These are phyloP conservation scores for Phylloscopus whistleri DNA, from an alignment of 2,113 vertebrate species.

Conservation along the genomic window DNA sequence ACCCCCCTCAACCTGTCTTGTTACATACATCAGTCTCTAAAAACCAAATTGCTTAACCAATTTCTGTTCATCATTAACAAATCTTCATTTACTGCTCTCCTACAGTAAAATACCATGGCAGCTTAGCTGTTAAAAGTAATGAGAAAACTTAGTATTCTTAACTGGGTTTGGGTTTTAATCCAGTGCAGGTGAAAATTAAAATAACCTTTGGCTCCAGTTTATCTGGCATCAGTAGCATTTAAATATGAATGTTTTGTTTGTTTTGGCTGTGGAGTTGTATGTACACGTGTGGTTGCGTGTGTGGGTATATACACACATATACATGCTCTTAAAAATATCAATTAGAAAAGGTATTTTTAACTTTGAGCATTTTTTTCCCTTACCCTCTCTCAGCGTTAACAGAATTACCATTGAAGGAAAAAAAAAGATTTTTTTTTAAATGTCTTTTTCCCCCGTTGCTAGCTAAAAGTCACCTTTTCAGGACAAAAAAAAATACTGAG, in stretches of 20 bases:
- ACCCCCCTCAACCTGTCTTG: slow-evolving; percentile 20
- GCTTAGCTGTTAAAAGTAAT: neutral
- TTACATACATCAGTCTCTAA: slow-evolving; percentile 68
- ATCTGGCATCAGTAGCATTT: slow-evolving; percentile 4
- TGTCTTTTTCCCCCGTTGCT: neutral
- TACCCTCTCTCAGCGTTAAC: neutral
- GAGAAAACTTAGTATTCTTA: neutral
- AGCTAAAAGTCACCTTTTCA: neutral
- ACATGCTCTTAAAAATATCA: slow-evolving; percentile 13
- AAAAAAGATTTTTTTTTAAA: neutral
- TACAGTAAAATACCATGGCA: neutral
- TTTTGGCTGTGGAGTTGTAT: slow-evolving; percentile 16
- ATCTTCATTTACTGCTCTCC: neutral
- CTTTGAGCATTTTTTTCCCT: neutral
- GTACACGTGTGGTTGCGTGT: slow-evolving; percentile 2
- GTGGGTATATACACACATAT: slow-evolving; percentile 50
- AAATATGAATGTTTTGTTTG: neutral
- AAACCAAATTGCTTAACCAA: slow-evolving; percentile 13
- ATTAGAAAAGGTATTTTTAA: neutral
- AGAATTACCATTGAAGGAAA: neutral
- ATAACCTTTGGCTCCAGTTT: neutral
- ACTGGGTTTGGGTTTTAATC: neutral
- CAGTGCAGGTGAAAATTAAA: neutral
- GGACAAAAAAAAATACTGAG: neutral
- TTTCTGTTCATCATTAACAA: slow-evolving; percentile 56